phyloP scores from a whole-genome alignment of 2,888 invertebrate species.

The Hyppa rectilinea region DNA sequence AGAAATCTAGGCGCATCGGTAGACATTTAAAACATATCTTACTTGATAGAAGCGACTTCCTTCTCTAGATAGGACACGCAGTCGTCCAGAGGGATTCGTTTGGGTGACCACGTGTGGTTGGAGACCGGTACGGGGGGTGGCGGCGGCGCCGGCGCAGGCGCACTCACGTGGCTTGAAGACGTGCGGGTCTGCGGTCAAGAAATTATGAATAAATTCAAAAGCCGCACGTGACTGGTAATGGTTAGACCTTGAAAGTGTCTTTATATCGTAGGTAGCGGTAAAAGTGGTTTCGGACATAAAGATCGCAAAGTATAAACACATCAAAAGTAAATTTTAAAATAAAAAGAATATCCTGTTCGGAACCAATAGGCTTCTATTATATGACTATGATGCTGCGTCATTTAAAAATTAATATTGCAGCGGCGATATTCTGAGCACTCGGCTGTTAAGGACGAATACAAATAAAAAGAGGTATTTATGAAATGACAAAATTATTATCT shows the following conservation, averaged over 20 bases:
- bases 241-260: background rate
- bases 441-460: too few species aligned
- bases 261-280: background rate
- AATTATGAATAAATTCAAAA: background rate
- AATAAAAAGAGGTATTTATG: too few species aligned
- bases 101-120: conserved; percentile 85
- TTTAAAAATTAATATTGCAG: too few species aligned
- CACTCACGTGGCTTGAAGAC: conserved; percentile 80
- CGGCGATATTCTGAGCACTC: too few species aligned
- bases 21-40: conserved; percentile 49
- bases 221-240: background rate
- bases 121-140: conserved; percentile 71
- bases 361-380: too few species aligned
- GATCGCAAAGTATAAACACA: too few species aligned
- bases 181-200: conserved; percentile 73
- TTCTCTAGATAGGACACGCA: conserved; percentile 85
- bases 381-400: too few species aligned
- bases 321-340: too few species aligned
- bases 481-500: too few species aligned
- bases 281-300: background rate
- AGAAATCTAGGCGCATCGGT: background rate
- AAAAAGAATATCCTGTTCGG: too few species aligned
- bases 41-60: conserved; percentile 86
- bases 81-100: conserved; percentile 77
- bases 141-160: conserved; percentile 77